Conservation (phyloP, 2,888 invertebrate species). For the Campopleginae sp. region DNA sequence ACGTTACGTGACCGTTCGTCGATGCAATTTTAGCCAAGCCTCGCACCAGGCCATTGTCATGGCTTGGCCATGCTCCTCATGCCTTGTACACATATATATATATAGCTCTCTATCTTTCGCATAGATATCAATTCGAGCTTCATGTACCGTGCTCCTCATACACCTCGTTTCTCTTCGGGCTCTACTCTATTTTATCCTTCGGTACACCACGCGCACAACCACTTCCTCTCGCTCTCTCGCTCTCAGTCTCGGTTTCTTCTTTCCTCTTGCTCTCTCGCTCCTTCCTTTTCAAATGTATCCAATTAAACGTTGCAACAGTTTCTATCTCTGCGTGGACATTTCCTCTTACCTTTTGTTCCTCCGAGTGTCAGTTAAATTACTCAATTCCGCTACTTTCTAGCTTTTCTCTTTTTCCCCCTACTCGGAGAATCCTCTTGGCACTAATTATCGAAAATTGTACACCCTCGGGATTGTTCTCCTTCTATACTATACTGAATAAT, state of each 20-base stretch:
- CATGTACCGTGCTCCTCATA: constrained; percentile 38
- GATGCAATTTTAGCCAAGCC: constrained; percentile 35
- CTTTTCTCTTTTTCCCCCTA: background rate
- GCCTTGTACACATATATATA: background rate
- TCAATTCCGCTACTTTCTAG: background rate
- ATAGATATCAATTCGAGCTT: constrained; percentile 51
- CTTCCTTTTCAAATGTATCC: constrained; percentile 41
- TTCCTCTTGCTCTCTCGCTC: constrained; percentile 26
- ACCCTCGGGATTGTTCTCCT: background rate
- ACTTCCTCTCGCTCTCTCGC: constrained; percentile 40
- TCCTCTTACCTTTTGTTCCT: constrained; percentile 38
- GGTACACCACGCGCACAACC: constrained; percentile 45
- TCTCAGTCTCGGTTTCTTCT: constrained; percentile 5
- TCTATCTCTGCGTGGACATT: constrained; percentile 49
- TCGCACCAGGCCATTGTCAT: constrained; percentile 30
- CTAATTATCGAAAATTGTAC: constrained; percentile 21
- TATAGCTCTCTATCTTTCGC: constrained; percentile 6
- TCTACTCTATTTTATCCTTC: constrained; percentile 30
- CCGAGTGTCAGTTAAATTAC: constrained; percentile 17
- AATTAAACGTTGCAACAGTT: constrained; percentile 50
- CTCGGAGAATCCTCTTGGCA: background rate
- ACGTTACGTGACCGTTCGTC: constrained; percentile 29
- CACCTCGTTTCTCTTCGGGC: constrained; percentile 39
- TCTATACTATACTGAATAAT: background rate
- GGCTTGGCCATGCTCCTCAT: constrained; percentile 9